phyloP scores from a whole-genome alignment of 2,797 vertebrate species.

The Scarus forsteni region DNA sequence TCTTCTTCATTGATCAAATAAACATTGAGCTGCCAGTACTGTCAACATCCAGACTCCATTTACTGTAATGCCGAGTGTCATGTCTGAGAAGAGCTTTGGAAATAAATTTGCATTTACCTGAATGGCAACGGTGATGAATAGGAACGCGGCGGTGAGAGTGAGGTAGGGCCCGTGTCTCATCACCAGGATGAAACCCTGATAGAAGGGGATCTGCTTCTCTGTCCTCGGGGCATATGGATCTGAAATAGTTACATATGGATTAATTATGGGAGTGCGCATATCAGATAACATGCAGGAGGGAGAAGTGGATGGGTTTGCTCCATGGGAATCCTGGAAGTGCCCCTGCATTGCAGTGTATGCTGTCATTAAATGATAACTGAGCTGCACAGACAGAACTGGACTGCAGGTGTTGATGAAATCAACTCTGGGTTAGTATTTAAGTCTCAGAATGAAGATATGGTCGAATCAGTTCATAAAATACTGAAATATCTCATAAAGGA shows the following conservation, averaged over 20 bases:
- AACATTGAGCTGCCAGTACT: conserved; percentile 44
- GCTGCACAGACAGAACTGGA: background rate
- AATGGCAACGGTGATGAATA: conserved; percentile 95
- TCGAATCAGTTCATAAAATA: too few relatives aligned
- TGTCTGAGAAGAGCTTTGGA: conserved; percentile 28
- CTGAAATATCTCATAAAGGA: background rate
- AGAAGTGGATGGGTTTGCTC: conserved; percentile 27
- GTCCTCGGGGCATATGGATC: conserved; percentile 87
- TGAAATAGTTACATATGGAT: conserved; percentile 62
- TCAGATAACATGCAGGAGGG: conserved; percentile 59
- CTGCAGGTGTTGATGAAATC: background rate
- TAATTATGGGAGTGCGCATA: conserved; percentile 33
- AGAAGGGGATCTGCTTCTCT: conserved; percentile 89
- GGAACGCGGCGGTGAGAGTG: conserved; percentile 92
- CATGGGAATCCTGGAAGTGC: conserved; percentile 39
- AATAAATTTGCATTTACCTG: conserved; percentile 86
- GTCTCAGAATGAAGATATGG: background rate
- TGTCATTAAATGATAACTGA: conserved; percentile 20
- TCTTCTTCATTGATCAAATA: conserved; percentile 68
- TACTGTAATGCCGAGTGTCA: conserved; percentile 39
- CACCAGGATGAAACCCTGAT: conserved; percentile 89
- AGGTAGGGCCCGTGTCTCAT: conserved; percentile 92
- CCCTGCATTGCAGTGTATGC: conserved; percentile 66
- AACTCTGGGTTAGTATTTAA: background rate
- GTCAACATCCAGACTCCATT: conserved; percentile 41